Conservation (phyloP, 1,140 invertebrate genomes). For the Maniola jurtina region DNA sequence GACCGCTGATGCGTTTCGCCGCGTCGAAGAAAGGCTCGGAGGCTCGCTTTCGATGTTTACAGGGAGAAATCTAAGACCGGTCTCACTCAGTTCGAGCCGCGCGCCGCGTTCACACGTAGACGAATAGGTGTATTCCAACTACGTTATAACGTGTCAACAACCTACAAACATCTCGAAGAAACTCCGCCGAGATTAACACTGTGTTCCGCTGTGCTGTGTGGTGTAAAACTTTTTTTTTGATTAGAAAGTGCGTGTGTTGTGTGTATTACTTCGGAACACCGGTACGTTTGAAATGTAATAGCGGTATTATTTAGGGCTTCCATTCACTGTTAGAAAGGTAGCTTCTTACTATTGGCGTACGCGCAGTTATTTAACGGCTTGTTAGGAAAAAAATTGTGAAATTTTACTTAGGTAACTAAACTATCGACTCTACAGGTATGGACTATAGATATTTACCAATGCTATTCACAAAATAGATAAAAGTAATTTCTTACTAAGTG, state of each 20-base stretch:
- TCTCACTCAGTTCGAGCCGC: slow-evolving; percentile 52
- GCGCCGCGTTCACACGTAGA: slow-evolving; percentile 43
- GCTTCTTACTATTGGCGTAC: slow-evolving; percentile 27
- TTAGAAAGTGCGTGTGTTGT: slow-evolving; percentile 52
- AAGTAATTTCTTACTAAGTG: no score
- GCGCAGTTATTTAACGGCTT: slow-evolving; percentile 6
- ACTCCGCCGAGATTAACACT: slow-evolving; percentile 26
- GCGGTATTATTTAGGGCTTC: slow-evolving; percentile 50
- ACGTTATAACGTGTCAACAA: slow-evolving; percentile 34
- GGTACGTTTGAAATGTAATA: slow-evolving; percentile 53
- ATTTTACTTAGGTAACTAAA: not conserved
- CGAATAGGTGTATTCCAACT: slow-evolving; percentile 26
- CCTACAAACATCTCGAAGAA: slow-evolving; percentile 30
- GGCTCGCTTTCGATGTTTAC: slow-evolving; percentile 75
- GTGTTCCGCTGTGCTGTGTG: slow-evolving; percentile 36
- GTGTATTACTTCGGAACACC: slow-evolving; percentile 49
- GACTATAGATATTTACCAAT: no score
- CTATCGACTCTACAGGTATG: not conserved
- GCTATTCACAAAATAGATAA: no score
- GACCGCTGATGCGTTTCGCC: slow-evolving; percentile 55
- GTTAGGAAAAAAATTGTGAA: not conserved
- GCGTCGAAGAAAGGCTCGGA: slow-evolving; percentile 67
- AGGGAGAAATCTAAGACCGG: slow-evolving; percentile 73
- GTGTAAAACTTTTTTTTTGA: slow-evolving; percentile 45
- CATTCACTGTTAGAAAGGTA: slow-evolving; percentile 38